Evolutionary conservation across 2,113 vertebrate species (phyloP).

Genomic region (Lepus timidus): DNA sequence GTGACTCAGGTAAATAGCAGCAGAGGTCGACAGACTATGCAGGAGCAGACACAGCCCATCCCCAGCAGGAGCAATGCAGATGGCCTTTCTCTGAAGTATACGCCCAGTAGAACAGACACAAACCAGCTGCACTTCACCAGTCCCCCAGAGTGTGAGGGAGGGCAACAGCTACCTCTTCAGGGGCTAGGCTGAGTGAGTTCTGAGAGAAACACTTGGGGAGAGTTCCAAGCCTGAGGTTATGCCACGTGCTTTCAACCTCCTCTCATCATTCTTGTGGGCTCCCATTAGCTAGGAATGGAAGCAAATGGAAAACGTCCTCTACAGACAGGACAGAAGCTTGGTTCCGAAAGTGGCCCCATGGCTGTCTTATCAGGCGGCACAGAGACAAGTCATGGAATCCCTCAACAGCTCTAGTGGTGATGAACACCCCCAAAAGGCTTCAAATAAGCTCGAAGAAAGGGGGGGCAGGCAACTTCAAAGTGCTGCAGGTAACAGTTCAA

Average conservation of each 20-base stretch:
- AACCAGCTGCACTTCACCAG: slow-evolving; percentile 35
- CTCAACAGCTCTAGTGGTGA: background rate
- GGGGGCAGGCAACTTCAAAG: slow-evolving; percentile 3
- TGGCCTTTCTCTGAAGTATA: slow-evolving; percentile 21
- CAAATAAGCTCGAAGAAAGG: background rate
- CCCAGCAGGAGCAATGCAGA: background rate
- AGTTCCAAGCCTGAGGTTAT: background rate
- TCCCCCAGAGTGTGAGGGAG: slow-evolving; percentile 15
- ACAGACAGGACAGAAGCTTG: background rate
- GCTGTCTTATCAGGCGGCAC: background rate
- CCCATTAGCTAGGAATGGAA: background rate
- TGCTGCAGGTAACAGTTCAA: background rate
- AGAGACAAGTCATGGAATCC: slow-evolving; percentile 6
- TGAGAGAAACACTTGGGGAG: slow-evolving; percentile 1
- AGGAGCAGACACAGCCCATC: background rate
- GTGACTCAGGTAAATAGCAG: background rate
- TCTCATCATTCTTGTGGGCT: background rate
- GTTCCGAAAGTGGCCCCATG: background rate
- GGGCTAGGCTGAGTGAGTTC: slow-evolving; percentile 8
- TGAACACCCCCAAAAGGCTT: background rate
- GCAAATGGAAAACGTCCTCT: background rate
- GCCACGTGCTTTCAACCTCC: background rate
- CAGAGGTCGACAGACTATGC: background rate
- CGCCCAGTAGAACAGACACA: background rate
- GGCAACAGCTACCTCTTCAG: background rate